Evolutionary conservation across 2,888 invertebrate species (phyloP), one percentile per base, ranked within the genome.

Genomic region (Pegoplata infirma): DNA sequence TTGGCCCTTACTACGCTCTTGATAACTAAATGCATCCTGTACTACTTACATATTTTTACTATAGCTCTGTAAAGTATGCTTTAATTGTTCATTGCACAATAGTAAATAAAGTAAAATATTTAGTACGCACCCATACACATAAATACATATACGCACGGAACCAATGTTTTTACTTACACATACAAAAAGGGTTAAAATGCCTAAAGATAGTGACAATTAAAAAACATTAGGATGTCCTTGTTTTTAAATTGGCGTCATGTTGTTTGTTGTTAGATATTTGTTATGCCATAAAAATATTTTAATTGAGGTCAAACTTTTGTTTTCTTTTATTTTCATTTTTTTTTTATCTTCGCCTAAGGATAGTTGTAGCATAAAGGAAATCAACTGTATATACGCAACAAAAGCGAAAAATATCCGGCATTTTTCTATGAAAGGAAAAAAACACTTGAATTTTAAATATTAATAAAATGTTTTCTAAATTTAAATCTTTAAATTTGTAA

Each of bases 171-270:
- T 32, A 19, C 19, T 7, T 5, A 17, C 10, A 17, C 19, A 17
- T 3, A 16, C 58, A 21, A 66, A 76, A 76, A 72, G 76, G 67
- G 61, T 71, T 72, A 72, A n/a, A 72, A 76, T 67, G 76, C 72
- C 76, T 67, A 72, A 53, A 76, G 72, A 76, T 72, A 76, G 76
- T 72, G 67, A 67, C 76, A 76, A 76, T 76, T 72, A 76, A 72
- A 76, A 76, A 76, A 76, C 67, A 61, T 63, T 58, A 69, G 56
- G 59, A 66, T 63, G 72, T 72, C 66, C 76, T 76, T 76, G 72
- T 72, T 76, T 67, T 61, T 67, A 67, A 72, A 76, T 76, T 76
- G 76, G 71, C 76, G 72, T 61, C 76, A 72, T 76, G 71, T 56
- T 72, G 51, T 69, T 64, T 71, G 56, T 59, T 76, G 58, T 46